Base-by-base conservation (phyloP, 1,140 invertebrate species). In the Aporrectodea caliginosa region DNA sequence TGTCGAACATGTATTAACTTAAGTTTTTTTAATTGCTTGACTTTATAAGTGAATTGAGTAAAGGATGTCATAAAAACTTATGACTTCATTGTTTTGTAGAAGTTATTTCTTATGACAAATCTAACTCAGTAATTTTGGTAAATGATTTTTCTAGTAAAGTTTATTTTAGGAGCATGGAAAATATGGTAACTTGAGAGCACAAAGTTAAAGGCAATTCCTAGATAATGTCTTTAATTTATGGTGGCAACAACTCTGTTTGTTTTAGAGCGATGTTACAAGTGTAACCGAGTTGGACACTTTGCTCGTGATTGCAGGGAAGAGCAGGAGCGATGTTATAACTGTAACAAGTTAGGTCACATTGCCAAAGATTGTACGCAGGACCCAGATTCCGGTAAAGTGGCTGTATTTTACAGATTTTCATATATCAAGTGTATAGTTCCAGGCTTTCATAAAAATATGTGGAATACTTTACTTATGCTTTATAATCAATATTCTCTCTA, bases 341-440 rank as follows among this genome's bases (percentile, higher is more conserved):
- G 94, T 90, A 93, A 93, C 89, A 94, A 95, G 89, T 91, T 92
- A 75, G 94, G 94, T 78, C 94, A 96, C 90, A 93, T 95, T 90
- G 94, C 93, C 89, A 93, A 94, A 82, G 94, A 95, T 86, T 96
- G 94, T 77, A 81, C 27, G 31, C 35, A 72, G 34, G 71, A 69
- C 68, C 69, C 71, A 29, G 80, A 81, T 31, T 32, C 80, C 31
- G 80, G 80, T 74, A 68, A 33, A 71, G 30, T 35, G 16, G n/a
- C 2, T 35, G 27, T 35, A 29, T 2, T 35, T 35, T 34, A 27
- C 27, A 34, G 1, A 22, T 35, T 35, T 75, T 34, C 14, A 12
- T 72, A 27, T 32, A 72, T 72, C 31, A 72, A 29, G n/a, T 68
- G 14, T 27, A 68, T 68, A 16, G 14, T 16, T 14, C 27, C 27